Evolutionary conservation across 2,797 vertebrate species (phyloP), one percentile per base, ranked within the genome.

Genomic region (Xenentodon cancila): DNA sequence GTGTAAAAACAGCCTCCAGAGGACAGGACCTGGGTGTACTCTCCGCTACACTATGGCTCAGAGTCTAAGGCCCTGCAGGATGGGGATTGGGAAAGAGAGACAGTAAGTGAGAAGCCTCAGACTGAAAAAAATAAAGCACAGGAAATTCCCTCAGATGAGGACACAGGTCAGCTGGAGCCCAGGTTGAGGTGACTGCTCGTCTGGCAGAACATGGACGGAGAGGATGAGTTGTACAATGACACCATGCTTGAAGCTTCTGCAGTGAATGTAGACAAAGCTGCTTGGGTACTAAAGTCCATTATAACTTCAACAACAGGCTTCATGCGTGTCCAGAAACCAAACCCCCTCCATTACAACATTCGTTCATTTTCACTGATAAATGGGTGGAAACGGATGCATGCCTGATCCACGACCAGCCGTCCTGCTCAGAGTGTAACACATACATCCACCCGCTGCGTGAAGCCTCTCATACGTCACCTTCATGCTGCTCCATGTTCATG

Each of bases 11-110:
- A 98, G 96, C 96, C 96, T 92, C 95, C 94, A 88, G 97, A 98
- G 78, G 97, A 99, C 92, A 96, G 94, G 94, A 97, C 95, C 93
- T 99, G 97, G 97, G 97, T 99, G 90, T 99, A 99, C 93, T 99
- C 97, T 93, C 97, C 97, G 68, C 96, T 99, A 89, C 97, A 99
- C 94, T 98, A 96, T 96, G 95, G 94, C 88, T 84, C 95, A 87
- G 96, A 95, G 83, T 93, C 94, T 90, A 95, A 93, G 89, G 92
- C 94, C 85, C 92, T 95, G 93, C 95, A 96, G 83, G 95, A 97
- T 92, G 95, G 95, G 75, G 90, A 93, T 85, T 91, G 89, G 91
- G 96, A 98, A 93, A 95, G 94, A 84, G 95, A 98, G 94, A 98
- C 96, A 94, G 97, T 99, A 98, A 99, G 97, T 98, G 92, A 87